A percentile compares a stretch with the other conserved stretches of the same genome.
These are phyloP conservation scores for Meiosimyza platycephala DNA, from an alignment of 2,888 invertebrate species.

Conservation along the genomic window DNA sequence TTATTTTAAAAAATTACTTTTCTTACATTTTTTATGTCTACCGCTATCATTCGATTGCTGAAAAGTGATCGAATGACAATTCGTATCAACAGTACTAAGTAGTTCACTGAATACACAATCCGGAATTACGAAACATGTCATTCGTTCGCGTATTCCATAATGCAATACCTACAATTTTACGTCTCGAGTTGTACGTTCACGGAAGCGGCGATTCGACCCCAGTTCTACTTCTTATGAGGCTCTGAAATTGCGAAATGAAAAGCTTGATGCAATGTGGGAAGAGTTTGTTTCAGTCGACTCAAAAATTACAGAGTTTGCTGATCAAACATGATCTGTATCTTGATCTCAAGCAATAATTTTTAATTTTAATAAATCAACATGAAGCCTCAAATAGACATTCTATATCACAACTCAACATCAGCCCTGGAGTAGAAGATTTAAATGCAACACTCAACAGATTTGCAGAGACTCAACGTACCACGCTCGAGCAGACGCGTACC, in stretches of 20 bases:
- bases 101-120: no score
- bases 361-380: not conserved
- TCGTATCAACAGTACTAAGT: no score
- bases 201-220: no score
- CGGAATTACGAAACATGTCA: no score
- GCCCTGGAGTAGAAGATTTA: slow-evolving; percentile 12
- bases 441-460: slow-evolving; percentile 22
- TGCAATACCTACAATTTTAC: no score
- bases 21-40: no score
- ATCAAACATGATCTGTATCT: slow-evolving; percentile 20
- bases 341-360: not conserved
- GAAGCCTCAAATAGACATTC: not conserved
- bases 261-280: slow-evolving; percentile 13
- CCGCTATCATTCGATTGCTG: no score
- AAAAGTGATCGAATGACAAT: no score
- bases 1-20: no score
- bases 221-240: not conserved
- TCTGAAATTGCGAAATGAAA: slow-evolving; percentile 2
- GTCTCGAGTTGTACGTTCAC: no score
- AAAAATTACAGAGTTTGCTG: slow-evolving; percentile 3
- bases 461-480: slow-evolving; percentile 6
- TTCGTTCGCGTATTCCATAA: no score
- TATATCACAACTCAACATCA: slow-evolving; percentile 6
- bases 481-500: not conserved
- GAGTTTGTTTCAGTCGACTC: not conserved